Conservation (phyloP, 2,797 vertebrate genomes). For the Sibirionetta formosa region DNA sequence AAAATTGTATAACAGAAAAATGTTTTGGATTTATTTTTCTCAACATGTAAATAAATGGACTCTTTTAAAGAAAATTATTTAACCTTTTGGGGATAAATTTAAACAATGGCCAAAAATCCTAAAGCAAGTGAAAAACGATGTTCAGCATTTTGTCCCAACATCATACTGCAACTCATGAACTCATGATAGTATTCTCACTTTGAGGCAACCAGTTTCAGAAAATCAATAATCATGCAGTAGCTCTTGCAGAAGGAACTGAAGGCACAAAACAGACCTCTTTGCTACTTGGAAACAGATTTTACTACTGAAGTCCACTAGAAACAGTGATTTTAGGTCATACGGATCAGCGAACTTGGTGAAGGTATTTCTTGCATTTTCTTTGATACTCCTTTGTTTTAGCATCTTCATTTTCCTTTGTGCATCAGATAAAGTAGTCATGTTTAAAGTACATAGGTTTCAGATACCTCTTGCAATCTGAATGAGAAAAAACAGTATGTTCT, state of each 20-base stretch:
- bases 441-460: neutral
- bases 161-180: neutral
- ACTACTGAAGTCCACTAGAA: neutral
- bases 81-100: neutral
- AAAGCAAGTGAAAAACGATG: neutral
- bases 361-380: neutral
- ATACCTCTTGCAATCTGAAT: neutral
- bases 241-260: conserved; percentile 1
- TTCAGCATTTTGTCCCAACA: conserved; percentile 37
- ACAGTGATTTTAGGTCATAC: neutral
- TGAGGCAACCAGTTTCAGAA: conserved; percentile 11
- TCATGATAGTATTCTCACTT: neutral
- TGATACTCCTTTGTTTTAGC: neutral
- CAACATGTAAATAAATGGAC: neutral
- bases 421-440: neutral
- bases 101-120: neutral
- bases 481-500: neutral
- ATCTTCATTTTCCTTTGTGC: rapidly evolving
- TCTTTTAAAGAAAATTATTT: neutral
- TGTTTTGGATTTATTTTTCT: neutral
- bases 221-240: conserved; percentile 52
- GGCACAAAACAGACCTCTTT: neutral
- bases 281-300: neutral
- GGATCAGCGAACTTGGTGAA: neutral
- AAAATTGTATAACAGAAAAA: neutral